Evolutionary conservation across 2,888 invertebrate species (phyloP).

Genomic region (Aphidius colemani): DNA sequence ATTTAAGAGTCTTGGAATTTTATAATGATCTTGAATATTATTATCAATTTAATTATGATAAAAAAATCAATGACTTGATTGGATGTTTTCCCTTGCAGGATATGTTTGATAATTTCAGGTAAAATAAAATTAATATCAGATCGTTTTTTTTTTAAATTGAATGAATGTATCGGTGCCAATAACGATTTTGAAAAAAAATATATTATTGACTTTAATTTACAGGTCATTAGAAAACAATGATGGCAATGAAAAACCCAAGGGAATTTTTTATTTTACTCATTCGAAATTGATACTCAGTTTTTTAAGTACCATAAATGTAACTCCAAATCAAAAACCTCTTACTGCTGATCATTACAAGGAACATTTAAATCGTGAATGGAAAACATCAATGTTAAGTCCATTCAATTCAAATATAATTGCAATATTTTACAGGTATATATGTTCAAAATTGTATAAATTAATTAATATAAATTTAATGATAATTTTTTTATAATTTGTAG

Average conservation of each 20-base stretch:
- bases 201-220: background rate
- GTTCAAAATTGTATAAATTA: too few relatives aligned
- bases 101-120: conserved; percentile 72
- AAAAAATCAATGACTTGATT: conserved; percentile 67
- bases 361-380: conserved; percentile 68
- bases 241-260: conserved; percentile 63
- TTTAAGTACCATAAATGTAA: conserved; percentile 68
- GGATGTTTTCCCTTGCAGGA: conserved; percentile 77
- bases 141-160: too few relatives aligned
- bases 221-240: conserved; percentile 47
- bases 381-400: conserved; percentile 70
- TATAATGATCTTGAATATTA: conserved; percentile 77
- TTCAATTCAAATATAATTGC: conserved; percentile 78
- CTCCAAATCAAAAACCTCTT: conserved; percentile 66
- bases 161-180: too few relatives aligned
- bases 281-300: conserved; percentile 67
- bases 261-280: conserved; percentile 72
- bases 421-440: conserved; percentile 76
- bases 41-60: conserved; percentile 77
- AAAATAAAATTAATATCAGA: too few relatives aligned
- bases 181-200: too few relatives aligned
- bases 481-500: conserved; percentile 39
- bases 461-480: too few relatives aligned
- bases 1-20: conserved; percentile 77
- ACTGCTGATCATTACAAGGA: conserved; percentile 69